Evolutionary conservation across 2,113 vertebrate genomes (phyloP).

Genomic region (Scomber japonicus): DNA sequence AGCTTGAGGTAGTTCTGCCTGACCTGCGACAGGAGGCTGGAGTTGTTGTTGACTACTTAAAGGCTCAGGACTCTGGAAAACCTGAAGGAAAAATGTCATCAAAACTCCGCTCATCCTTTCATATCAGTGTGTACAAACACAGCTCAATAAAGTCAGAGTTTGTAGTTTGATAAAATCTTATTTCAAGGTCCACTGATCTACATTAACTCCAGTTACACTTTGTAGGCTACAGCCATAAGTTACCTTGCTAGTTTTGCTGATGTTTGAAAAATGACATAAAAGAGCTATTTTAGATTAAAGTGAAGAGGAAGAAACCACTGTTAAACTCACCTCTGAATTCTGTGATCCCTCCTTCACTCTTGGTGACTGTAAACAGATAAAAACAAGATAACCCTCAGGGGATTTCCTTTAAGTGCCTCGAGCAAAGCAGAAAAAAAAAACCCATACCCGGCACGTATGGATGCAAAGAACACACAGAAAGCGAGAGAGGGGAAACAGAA

Average conservation of each 20-base stretch:
- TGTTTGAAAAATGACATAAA: too few species aligned
- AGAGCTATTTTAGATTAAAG: too few species aligned
- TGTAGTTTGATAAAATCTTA: not conserved
- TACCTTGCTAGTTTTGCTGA: too few species aligned
- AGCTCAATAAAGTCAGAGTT: not conserved
- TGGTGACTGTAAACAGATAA: constrained; percentile 88
- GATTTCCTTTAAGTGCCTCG: not conserved
- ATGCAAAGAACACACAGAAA: constrained; percentile 53
- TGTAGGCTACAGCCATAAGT: too few species aligned
- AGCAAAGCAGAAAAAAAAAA: constrained; percentile 26
- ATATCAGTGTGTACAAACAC: not conserved
- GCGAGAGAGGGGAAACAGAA: constrained; percentile 12
- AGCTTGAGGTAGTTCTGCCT: constrained; percentile 93
- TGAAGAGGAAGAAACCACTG: too few species aligned
- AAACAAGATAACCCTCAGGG: constrained; percentile 19
- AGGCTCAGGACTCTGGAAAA: constrained; percentile 89
- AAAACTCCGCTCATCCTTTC: not conserved
- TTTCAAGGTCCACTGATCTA: not conserved
- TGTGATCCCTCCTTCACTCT: constrained; percentile 93
- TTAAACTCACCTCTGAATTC: constrained; percentile 90
- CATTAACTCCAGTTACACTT: too few species aligned
- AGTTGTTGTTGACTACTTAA: constrained; percentile 83
- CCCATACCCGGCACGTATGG: not conserved
- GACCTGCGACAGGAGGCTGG: constrained; percentile 84
- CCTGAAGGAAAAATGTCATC: constrained; percentile 71